These are phyloP conservation scores for Otis tarda DNA, from an alignment of 2,113 vertebrate species.

Conservation along the genomic window DNA sequence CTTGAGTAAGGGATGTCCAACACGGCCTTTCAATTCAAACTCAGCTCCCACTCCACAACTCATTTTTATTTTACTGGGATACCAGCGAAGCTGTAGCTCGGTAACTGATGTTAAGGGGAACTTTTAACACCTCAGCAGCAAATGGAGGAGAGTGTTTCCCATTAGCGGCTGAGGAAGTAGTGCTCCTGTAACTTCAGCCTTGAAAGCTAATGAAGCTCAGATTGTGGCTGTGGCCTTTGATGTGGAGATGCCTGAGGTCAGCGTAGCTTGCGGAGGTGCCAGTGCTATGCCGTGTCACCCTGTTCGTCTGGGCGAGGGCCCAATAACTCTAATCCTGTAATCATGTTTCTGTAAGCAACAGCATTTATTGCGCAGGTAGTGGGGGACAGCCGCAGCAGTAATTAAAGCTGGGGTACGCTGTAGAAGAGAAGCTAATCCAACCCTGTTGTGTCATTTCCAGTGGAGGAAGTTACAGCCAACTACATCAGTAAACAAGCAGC, in stretches of 20 bases:
- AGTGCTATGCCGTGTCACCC: conserved; percentile 51
- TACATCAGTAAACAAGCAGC: background rate
- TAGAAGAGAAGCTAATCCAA: background rate
- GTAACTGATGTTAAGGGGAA: conserved; percentile 61
- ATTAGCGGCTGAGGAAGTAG: conserved; percentile 68
- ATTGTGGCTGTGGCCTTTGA: conserved; percentile 66
- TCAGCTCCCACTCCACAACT: conserved; percentile 41
- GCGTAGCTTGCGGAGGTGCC: conserved; percentile 61
- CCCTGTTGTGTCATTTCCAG: background rate
- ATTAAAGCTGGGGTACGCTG: background rate
- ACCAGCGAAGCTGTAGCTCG: conserved; percentile 22
- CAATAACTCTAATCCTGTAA: conserved; percentile 67
- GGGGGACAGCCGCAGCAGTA: background rate
- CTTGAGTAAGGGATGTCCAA: background rate
- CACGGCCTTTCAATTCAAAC: background rate
- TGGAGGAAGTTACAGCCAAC: background rate
- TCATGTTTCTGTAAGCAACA: conserved; percentile 63
- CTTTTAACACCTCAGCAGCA: conserved; percentile 71
- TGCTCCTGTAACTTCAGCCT: conserved; percentile 67
- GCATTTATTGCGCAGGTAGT: conserved; percentile 48
- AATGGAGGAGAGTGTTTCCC: conserved; percentile 68
- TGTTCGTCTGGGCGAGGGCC: conserved; percentile 39
- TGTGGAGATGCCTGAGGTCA: conserved; percentile 69
- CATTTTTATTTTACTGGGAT: conserved; percentile 60
- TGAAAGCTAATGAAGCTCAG: conserved; percentile 70